A percentile compares a stretch with the other conserved stretches of the same genome.
Conservation (phyloP, 2,888 invertebrate species). For the Polydrusus pterygomalis region DNA sequence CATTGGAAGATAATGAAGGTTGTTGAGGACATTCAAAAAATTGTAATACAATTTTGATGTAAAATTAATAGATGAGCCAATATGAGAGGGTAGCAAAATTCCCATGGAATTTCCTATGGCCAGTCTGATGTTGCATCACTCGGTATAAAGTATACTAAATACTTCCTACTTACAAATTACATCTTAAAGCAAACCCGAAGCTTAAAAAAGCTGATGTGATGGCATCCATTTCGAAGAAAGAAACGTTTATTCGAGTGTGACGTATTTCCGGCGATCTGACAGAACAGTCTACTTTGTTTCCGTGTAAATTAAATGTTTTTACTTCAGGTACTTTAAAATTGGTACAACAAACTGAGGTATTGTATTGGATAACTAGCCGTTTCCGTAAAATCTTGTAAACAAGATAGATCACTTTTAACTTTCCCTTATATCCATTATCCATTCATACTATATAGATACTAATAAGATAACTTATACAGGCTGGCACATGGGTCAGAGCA, state of each 20-base stretch:
- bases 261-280: slow-evolving; percentile 15
- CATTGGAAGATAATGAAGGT: too few relatives aligned
- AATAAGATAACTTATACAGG: too few relatives aligned
- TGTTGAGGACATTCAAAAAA: too few relatives aligned
- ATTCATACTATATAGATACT: neutral
- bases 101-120: too few relatives aligned
- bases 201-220: slow-evolving; percentile 7
- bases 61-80: too few relatives aligned
- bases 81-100: too few relatives aligned
- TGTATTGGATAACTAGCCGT: neutral
- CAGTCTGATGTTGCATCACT: too few relatives aligned
- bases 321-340: neutral
- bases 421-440: neutral
- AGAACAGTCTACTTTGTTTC: slow-evolving; percentile 31
- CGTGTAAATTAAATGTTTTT: slow-evolving; percentile 21
- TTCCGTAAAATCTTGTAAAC: neutral
- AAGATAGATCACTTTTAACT: neutral
- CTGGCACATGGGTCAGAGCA: too few relatives aligned
- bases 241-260: slow-evolving; percentile 14
- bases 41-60: too few relatives aligned
- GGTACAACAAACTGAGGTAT: neutral
- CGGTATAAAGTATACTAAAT: too few relatives aligned
- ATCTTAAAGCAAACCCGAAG: neutral
- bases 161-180: too few relatives aligned
- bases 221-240: slow-evolving; percentile 12